A percentile compares a stretch with the other conserved stretches of the same genome.
These are phyloP conservation scores for Nephrotoma appendiculata DNA, from an alignment of 2,888 invertebrate genomes.

Conservation along the genomic window DNA sequence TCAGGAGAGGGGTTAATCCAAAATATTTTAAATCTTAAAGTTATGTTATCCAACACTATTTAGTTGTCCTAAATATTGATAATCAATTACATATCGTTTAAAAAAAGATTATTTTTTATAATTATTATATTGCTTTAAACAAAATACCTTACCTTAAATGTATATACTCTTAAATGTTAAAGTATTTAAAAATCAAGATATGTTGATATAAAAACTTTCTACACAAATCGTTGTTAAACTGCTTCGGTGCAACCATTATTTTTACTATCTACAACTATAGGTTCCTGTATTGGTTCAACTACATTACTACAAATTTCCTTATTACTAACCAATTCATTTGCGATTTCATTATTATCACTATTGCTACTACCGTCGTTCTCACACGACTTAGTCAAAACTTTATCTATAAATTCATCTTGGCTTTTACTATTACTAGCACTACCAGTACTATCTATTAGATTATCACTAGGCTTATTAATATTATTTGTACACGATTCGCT, in stretches of 20 bases:
- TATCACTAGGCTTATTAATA: neutral
- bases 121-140: neutral
- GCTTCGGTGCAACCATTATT: neutral
- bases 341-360: neutral
- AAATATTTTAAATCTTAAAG: neutral
- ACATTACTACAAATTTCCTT: neutral
- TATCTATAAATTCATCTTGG: neutral
- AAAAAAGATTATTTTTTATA: neutral
- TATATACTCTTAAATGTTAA: neutral
- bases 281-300: neutral
- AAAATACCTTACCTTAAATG: neutral
- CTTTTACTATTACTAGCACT: neutral
- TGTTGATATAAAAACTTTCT: neutral
- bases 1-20: neutral
- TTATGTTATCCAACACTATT: too few species aligned
- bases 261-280: neutral
- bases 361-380: neutral
- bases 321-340: neutral
- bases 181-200: neutral
- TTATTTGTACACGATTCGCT: neutral
- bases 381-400: neutral
- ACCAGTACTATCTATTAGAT: neutral
- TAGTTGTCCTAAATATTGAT: too few species aligned
- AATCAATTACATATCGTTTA: too few species aligned
- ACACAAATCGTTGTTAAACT: neutral